phyloP scores from a whole-genome alignment of 2,113 vertebrate genomes.

The Sturnira hondurensis region DNA sequence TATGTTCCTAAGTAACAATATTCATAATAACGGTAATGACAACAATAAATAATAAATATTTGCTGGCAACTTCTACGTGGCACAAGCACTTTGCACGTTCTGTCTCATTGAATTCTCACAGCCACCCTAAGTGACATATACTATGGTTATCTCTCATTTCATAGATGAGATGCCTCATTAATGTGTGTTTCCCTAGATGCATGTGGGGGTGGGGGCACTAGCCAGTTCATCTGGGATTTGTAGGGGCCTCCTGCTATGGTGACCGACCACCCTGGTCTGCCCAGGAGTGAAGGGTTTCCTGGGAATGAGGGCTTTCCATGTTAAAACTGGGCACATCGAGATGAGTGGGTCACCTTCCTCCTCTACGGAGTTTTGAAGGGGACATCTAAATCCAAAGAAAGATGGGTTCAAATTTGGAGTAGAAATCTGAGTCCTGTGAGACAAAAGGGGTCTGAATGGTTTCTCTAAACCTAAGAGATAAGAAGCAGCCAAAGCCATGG shows the following conservation, averaged over 20 bases:
- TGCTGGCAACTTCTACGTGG: not conserved
- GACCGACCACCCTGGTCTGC: not conserved
- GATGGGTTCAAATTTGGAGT: not conserved
- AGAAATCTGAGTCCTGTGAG: not conserved
- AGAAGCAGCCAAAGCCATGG: not conserved
- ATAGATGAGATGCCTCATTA: not conserved
- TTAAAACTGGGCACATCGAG: not conserved
- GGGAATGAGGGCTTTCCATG: not conserved
- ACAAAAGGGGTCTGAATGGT: not conserved
- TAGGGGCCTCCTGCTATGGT: not conserved
- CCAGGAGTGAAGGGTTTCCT: not conserved
- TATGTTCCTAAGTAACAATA: not conserved
- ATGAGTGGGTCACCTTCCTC: not conserved
- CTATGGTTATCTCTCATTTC: not conserved
- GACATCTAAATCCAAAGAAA: conserved; percentile 2
- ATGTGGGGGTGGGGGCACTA: rapidly evolving
- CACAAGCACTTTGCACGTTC: not conserved
- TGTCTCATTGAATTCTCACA: not conserved
- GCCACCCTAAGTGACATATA: not conserved
- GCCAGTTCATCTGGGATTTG: not conserved
- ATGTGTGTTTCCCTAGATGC: not conserved
- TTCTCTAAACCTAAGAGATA: not conserved
- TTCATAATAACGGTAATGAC: not conserved
- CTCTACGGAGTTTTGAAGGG: not conserved
- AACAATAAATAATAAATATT: not conserved